phyloP scores from a whole-genome alignment of 1,140 invertebrate species.

The Monomorium pharaonis region DNA sequence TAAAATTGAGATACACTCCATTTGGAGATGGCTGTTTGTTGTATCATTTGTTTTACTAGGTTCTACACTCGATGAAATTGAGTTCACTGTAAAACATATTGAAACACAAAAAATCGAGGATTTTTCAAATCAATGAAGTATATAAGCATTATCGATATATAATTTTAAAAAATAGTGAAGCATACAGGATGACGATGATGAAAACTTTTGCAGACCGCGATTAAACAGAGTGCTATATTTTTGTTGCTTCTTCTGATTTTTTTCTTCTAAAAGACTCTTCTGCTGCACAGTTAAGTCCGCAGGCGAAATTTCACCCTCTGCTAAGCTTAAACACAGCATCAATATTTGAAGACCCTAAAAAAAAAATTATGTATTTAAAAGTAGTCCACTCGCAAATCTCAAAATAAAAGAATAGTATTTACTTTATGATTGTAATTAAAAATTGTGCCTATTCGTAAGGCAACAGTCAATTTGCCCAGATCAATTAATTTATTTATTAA shows the following conservation, averaged over 20 bases:
- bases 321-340: conserved; percentile 80
- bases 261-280: conserved; percentile 72
- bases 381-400: background rate
- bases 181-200: conserved; percentile 75
- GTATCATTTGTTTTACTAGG: conserved; percentile 26
- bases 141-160: background rate
- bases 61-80: conserved; percentile 28
- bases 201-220: conserved; percentile 73
- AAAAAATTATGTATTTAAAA: background rate
- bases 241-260: conserved; percentile 68
- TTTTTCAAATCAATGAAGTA: background rate
- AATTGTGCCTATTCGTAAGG: conserved; percentile 78
- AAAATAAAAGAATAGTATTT: conserved; percentile 33
- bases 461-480: conserved; percentile 75
- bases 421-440: conserved; percentile 80
- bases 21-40: conserved; percentile 71
- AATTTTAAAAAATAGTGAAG: conserved; percentile 23
- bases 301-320: conserved; percentile 80
- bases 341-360: conserved; percentile 79
- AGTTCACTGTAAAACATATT: conserved; percentile 36
- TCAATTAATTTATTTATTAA: conserved; percentile 80
- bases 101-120: background rate
- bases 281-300: conserved; percentile 78
- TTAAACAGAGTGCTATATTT: conserved; percentile 71
- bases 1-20: conserved; percentile 76